Evolutionary conservation across 30 jellyfish, hydroid and myxozoan genomes (phyloP).

Genomic region (Hydra vulgaris): DNA sequence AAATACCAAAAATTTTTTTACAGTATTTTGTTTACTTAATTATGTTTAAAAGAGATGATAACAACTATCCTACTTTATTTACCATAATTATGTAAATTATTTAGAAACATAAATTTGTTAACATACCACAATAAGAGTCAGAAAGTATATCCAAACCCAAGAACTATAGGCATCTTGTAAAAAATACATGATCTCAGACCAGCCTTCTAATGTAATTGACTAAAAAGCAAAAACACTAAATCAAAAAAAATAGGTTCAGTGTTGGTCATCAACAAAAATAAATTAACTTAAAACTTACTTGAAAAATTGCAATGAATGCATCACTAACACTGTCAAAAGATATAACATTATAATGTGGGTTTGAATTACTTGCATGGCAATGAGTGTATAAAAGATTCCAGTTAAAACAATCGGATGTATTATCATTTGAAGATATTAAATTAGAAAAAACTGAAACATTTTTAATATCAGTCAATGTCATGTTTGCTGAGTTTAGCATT

Average conservation of each 20-base stretch:
- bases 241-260: background rate
- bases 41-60: too few species aligned
- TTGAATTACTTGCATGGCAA: conserved; percentile 58
- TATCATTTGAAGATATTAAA: background rate
- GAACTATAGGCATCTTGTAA: conserved; percentile 88
- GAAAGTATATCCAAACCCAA: conserved; percentile 96
- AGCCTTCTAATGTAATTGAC: conserved; percentile 95
- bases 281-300: conserved; percentile 51
- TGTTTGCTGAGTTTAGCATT: conserved; percentile 14
- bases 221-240: conserved; percentile 5
- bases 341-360: conserved; percentile 73
- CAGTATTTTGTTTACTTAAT: background rate
- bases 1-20: too few species aligned
- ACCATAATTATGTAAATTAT: too few species aligned
- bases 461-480: background rate
- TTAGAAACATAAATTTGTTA: background rate
- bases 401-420: conserved; percentile 47
- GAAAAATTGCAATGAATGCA: conserved; percentile 89
- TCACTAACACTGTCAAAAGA: conserved; percentile 79
- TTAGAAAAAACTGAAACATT: background rate
- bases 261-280: background rate
- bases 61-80: too few species aligned
- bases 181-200: conserved; percentile 90
- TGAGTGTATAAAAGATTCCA: conserved; percentile 72
- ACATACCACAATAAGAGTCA: conserved; percentile 85